Conservation (phyloP, 2,113 vertebrate genomes). For the Podocnemis expansa region DNA sequence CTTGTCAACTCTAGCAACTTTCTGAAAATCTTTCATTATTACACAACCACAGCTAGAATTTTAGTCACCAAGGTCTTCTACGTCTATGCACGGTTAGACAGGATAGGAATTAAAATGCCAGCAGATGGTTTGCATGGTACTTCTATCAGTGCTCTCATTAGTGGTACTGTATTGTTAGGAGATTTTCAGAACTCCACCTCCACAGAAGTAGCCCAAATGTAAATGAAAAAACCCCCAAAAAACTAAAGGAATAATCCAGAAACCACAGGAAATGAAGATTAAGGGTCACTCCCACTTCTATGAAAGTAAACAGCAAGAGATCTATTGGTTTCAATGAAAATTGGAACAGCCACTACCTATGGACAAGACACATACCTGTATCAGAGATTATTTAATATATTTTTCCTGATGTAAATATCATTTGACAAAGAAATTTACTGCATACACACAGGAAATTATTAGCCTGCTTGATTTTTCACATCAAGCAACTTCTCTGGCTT, state of each 20-base stretch:
- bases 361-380: neutral
- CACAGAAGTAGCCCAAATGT: neutral
- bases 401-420: neutral
- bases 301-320: too few species aligned
- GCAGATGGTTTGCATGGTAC: neutral
- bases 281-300: too few species aligned
- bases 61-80: neutral
- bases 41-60: neutral
- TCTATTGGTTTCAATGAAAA: too few species aligned
- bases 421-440: neutral
- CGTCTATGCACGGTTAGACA: accelerated
- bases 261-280: neutral
- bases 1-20: neutral
- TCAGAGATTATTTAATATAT: neutral
- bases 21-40: neutral
- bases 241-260: neutral
- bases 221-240: neutral
- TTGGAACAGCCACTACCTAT: neutral
- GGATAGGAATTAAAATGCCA: neutral
- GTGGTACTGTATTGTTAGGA: neutral
- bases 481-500: neutral
- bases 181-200: neutral
- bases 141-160: neutral
- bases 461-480: neutral
- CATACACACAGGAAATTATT: neutral